Evolutionary conservation across 2,113 vertebrate species (phyloP).

Genomic region (Calyptommatus sinebrachiatus): DNA sequence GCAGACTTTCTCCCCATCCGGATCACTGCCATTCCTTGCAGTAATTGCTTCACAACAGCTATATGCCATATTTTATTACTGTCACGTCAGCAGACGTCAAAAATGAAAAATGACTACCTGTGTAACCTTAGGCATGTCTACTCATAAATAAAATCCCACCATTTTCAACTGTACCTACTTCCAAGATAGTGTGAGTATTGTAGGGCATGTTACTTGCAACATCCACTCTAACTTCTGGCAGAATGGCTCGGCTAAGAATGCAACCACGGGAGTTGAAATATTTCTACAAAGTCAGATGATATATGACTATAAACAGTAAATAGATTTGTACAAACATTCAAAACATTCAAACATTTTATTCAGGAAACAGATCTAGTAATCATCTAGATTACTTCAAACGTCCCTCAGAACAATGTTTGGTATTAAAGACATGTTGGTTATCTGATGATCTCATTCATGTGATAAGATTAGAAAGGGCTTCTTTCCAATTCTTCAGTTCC

Average conservation of each 20-base stretch:
- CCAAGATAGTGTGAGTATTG: too few species aligned
- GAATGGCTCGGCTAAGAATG: background rate
- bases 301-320: background rate
- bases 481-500: background rate
- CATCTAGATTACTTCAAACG: background rate
- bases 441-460: background rate
- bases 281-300: background rate
- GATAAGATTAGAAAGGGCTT: background rate
- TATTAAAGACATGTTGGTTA: background rate
- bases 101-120: background rate
- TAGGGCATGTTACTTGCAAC: background rate
- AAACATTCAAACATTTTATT: background rate
- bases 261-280: background rate
- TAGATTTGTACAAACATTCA: background rate
- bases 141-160: too few species aligned
- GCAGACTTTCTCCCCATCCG: background rate
- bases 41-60: background rate
- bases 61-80: background rate
- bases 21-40: background rate
- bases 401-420: background rate
- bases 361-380: background rate
- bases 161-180: too few species aligned
- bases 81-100: background rate
- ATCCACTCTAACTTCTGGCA: background rate
- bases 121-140: too few species aligned